Evolutionary conservation across 2,888 invertebrate genomes (phyloP), one percentile per base, ranked within the genome.

Genomic region (Agonopterix heracliana): DNA sequence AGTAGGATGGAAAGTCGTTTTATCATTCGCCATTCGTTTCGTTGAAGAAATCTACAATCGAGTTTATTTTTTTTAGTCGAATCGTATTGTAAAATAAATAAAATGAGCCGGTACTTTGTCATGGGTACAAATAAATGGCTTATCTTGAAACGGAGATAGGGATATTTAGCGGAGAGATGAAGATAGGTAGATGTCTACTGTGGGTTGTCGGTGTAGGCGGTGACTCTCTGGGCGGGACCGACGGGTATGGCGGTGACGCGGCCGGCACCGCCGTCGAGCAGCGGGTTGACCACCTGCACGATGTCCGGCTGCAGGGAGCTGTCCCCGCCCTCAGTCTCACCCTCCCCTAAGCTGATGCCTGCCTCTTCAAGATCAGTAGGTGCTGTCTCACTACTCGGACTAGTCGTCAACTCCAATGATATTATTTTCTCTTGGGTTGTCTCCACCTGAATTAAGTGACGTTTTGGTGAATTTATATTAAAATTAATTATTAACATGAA

Each of bases 401-500:
- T 88, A 74, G 90, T 92, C 54, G 93, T 94, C 74, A 96, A 84
- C 84, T 96, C 96, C 81, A 96, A 85, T 51, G 96, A 96, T 83
- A 96, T 95, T 65, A 96, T 96, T 89, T 96, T 96, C 86, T 96
- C 96, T 84, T 95, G 94, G 56, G 96, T 93, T 54, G 96, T 96
- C 91, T 96, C 96, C 79, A 96, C 96, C 96, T 95, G 79, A 50
- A 55, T 36, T 44, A 48, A 44, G 17, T 3, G 11, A 26, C 26
- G 26, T 26, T 26, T 26, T 26, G 26, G 26, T 26, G 26, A 26
- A 26, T 26, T 14, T 12, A 35, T 34, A 11, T 38, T 42, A 41
- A 34, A 40, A 45, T 50, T 11, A n/a, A n/a, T n/a, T n/a, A n/a
- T n/a, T n/a, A n/a, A n/a, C n/a, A n/a, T n/a, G n/a, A n/a, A n/a